Base-by-base conservation (phyloP, 2,888 invertebrate species). In the Meteorus colon region DNA sequence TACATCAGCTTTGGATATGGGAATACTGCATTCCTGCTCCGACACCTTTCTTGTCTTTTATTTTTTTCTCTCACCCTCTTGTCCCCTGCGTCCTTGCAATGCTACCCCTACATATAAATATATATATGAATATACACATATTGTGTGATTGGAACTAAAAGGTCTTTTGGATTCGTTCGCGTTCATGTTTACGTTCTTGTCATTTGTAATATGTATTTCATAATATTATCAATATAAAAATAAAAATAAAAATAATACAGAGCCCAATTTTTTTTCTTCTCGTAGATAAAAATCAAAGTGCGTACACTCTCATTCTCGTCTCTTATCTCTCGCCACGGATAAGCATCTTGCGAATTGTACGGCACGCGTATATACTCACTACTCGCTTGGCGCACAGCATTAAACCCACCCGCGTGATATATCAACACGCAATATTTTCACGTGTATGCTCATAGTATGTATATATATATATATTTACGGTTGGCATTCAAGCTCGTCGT, bases 1-100 rank as follows among this genome's bases (percentile, higher is more conserved):
- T 86, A 86, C 86, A 85, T 86, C 86, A 86, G 84, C 82, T 84
- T 86, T 86, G 81, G 82, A 86, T 86, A 86, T 86, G 86, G 86
- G 84, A 86, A 86, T 86, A 86, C 86, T 78, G 84, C 86, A 86
- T 86, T 86, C 86, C 86, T 83, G 76, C 82, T 79, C 80, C 79
- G 74, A 79, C 78, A 80, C 84, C 84, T 85, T 82, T 79, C 81
- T 68, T 27, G 51, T 63, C 75, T 71, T 71, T 78, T 73, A 77
- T 71, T 72, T 70, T 65, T 45, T 72, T 75, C 45, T 72, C 75
- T 16, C 72, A 37, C 60, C 45, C 69, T 69, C 72, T 74, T 6
- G 48, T 4, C n/a, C 16, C 48, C n/a, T 14, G 3, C n/a, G 48
- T 48, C 48, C n/a, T 14, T 48, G 4, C 2, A 16, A 3, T 55